Conservation (phyloP, 2,113 vertebrate genomes). For the Thymallus thymallus region DNA sequence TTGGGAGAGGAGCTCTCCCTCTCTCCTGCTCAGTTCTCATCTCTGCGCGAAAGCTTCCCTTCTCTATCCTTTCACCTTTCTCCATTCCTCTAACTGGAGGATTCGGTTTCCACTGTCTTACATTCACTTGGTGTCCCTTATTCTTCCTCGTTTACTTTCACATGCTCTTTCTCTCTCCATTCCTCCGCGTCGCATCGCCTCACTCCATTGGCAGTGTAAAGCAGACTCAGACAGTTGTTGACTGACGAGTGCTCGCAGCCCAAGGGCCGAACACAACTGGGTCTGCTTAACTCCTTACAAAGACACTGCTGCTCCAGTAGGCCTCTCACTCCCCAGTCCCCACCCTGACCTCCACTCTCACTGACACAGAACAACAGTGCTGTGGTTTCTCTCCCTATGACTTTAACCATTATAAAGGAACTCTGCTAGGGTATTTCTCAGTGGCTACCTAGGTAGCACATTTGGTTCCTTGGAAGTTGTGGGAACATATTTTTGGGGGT, state of each 20-base stretch:
- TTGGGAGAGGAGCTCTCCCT: background rate
- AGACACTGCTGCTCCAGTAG: background rate
- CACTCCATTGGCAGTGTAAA: conserved; percentile 43
- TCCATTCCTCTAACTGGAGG: conserved; percentile 11
- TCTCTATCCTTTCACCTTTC: background rate
- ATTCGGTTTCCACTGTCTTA: no score
- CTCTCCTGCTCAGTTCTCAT: background rate
- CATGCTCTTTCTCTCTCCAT: background rate
- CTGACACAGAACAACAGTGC: background rate
- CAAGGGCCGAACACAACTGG: conserved; percentile 15
- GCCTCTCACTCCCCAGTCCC: background rate
- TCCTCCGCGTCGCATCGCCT: conserved; percentile 6
- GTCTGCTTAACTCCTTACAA: background rate
- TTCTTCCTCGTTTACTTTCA: background rate
- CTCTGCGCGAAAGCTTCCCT: background rate
- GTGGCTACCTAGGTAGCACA: no score
- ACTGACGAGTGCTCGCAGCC: conserved; percentile 58
- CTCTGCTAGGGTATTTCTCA: no score
- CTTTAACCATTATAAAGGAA: no score
- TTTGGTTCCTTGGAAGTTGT: no score
- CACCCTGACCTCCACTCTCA: background rate
- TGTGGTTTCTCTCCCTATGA: no score
- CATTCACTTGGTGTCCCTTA: background rate
- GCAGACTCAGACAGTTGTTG: conserved; percentile 42
- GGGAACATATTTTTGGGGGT: no score